phyloP scores from a whole-genome alignment of 2,113 vertebrate genomes.

The Probosciger aterrimus region DNA sequence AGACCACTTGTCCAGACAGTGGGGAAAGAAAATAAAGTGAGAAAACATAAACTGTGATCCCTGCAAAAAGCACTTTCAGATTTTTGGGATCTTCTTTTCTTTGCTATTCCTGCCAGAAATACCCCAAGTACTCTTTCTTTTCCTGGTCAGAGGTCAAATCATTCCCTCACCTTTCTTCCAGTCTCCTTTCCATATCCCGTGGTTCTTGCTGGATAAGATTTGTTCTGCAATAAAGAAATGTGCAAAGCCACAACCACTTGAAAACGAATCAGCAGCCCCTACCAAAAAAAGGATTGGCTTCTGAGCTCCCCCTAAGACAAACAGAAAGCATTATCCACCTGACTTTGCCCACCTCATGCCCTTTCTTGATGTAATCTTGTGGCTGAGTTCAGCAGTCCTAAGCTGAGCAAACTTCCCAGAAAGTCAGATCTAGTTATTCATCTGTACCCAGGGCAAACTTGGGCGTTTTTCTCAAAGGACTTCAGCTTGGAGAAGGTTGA shows the following conservation, averaged over 20 bases:
- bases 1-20: neutral
- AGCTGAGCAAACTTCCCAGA: neutral
- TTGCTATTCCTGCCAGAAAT: neutral
- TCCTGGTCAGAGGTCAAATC: neutral
- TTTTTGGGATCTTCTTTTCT: neutral
- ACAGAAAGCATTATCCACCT: neutral
- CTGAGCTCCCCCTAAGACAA: neutral
- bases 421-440: neutral
- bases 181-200: neutral
- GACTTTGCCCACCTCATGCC: neutral
- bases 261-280: neutral
- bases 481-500: neutral
- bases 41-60: neutral
- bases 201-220: neutral
- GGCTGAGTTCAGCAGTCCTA: neutral
- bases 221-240: neutral
- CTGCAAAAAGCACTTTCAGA: neutral
- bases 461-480: neutral
- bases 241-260: neutral
- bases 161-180: neutral
- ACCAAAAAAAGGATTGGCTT: neutral
- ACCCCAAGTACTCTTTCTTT: neutral
- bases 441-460: neutral
- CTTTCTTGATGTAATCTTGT: neutral
- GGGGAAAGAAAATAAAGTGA: neutral